These are phyloP conservation scores for Pterobdella sp. DNA, from an alignment of 2,888 invertebrate species.

Conservation along the genomic window DNA sequence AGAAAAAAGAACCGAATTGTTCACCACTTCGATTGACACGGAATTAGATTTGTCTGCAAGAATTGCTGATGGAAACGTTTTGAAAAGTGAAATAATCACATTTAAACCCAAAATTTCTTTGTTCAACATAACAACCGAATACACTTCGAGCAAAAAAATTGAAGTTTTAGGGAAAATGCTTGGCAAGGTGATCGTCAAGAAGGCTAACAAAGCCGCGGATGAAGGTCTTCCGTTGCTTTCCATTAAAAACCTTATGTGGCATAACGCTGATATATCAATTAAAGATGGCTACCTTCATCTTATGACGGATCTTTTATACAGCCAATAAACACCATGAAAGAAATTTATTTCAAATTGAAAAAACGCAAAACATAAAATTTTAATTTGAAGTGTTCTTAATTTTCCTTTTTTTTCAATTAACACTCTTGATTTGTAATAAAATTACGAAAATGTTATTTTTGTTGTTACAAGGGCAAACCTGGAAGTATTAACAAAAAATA, in stretches of 20 bases:
- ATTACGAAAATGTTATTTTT: too few species aligned
- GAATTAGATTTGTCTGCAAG: not conserved
- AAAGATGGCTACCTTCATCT: not conserved
- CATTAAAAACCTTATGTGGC: not conserved
- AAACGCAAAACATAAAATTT: too few species aligned
- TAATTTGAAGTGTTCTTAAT: too few species aligned
- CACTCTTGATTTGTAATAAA: too few species aligned
- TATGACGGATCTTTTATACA: slow-evolving; percentile 1
- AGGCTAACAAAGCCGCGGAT: slow-evolving; percentile 1
- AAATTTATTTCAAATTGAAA: too few species aligned
- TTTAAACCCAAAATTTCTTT: not conserved
- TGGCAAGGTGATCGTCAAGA: not conserved
- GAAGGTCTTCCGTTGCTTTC: not conserved
- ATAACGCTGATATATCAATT: not conserved
- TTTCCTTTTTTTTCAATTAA: too few species aligned
- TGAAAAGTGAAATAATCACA: not conserved
- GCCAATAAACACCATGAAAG: too few species aligned
- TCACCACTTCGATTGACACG: not conserved
- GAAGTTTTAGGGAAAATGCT: slow-evolving; percentile 1
- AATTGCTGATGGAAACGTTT: not conserved
- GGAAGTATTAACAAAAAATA: too few species aligned
- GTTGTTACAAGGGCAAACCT: too few species aligned
- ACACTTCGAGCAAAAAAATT: not conserved
- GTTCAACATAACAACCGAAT: not conserved
- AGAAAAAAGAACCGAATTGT: slow-evolving; percentile 10